Evolutionary conservation across 2,888 invertebrate species (phyloP).

Genomic region (Luperina testacea): DNA sequence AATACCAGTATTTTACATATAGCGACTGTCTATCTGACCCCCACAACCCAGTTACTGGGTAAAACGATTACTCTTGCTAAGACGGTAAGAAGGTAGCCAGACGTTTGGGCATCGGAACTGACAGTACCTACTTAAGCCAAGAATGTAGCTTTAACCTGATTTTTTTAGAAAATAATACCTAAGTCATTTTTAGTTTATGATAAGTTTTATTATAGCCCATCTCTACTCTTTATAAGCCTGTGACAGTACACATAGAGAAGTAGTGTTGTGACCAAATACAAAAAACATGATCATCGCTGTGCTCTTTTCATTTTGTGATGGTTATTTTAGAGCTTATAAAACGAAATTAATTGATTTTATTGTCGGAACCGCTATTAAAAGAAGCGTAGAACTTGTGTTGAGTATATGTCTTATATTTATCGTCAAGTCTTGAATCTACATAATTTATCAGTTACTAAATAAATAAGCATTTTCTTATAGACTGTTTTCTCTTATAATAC

Average conservation of each 20-base stretch:
- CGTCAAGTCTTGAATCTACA: too few species aligned
- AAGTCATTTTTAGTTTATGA: background rate
- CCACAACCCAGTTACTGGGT: background rate
- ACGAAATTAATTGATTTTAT: background rate
- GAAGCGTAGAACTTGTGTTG: background rate
- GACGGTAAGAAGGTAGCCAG: background rate
- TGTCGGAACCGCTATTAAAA: background rate
- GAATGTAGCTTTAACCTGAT: background rate
- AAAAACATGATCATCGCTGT: too few species aligned
- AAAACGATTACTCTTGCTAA: background rate
- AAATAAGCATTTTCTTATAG: background rate
- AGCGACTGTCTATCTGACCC: background rate
- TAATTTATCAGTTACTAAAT: background rate
- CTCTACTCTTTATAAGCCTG: constrained; percentile 13
- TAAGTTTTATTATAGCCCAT: background rate
- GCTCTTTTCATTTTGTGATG: too few species aligned
- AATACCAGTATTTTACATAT: background rate
- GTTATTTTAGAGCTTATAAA: background rate
- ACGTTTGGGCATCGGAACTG: background rate
- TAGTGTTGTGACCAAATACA: background rate
- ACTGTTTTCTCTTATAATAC: too few species aligned
- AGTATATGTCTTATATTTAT: background rate
- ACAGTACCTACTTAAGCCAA: background rate
- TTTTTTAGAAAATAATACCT: background rate
- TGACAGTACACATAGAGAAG: background rate